phyloP scores from a whole-genome alignment of 2,113 vertebrate genomes.

The Sapajus apella region DNA sequence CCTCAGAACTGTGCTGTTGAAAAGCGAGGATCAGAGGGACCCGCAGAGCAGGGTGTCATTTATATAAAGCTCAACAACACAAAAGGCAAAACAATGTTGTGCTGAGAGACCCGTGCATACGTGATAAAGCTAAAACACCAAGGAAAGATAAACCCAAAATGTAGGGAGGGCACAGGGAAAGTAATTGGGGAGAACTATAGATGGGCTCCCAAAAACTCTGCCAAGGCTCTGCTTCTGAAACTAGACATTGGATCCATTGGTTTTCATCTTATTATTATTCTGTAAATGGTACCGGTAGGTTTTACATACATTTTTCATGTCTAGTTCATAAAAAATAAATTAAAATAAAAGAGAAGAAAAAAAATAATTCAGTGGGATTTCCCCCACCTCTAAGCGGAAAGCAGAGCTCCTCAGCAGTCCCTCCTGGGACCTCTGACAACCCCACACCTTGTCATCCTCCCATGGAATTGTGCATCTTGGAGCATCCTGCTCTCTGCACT shows the following conservation, averaged over 20 bases:
- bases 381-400: accelerated
- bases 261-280: not conserved
- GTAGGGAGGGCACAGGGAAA: not conserved
- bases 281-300: not conserved
- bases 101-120: not conserved
- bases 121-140: not conserved
- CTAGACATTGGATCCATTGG: not conserved
- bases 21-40: not conserved
- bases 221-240: not conserved
- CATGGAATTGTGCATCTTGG: not conserved
- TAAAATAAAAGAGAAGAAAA: not conserved
- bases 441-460: not conserved
- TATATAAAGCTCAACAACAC: not conserved
- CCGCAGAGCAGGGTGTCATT: not conserved
- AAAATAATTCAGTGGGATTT: not conserved
- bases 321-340: not conserved
- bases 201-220: not conserved
- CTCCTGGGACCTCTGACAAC: accelerated
- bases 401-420: not conserved
- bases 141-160: not conserved
- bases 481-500: not conserved
- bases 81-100: not conserved
- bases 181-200: not conserved
- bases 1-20: not conserved
- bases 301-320: not conserved